Evolutionary conservation across 30 jellyfish, hydroid and myxozoan genomes (phyloP).

Genomic region (Pseudorhiza aurosa): DNA sequence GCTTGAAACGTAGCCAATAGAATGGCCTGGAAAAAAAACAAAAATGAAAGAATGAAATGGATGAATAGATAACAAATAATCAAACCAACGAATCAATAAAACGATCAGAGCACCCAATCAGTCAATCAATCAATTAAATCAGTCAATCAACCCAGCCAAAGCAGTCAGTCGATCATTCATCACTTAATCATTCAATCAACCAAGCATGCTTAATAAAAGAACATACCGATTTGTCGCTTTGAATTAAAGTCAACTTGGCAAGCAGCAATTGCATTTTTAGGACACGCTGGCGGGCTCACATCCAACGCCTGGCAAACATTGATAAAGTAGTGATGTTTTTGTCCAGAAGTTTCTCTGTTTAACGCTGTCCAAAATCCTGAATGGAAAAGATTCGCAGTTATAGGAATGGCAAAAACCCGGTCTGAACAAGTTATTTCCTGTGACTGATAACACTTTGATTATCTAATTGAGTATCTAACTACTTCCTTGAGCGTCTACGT

Average conservation of each 20-base stretch:
- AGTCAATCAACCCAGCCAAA: not conserved
- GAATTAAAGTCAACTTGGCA: conserved; percentile 70
- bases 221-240: conserved; percentile 11
- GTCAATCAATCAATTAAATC: not conserved
- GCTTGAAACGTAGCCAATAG: conserved; percentile 58
- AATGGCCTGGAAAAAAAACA: conserved; percentile 53
- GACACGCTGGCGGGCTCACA: conserved; percentile 67
- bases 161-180: not conserved
- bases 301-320: conserved; percentile 69
- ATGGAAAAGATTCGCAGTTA: too few relatives aligned
- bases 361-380: conserved; percentile 85
- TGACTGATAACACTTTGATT: too few relatives aligned
- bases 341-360: conserved; percentile 49
- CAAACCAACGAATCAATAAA: not conserved
- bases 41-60: not conserved
- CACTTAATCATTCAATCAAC: not conserved
- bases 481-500: too few relatives aligned
- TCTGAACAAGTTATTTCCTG: too few relatives aligned
- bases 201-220: too few relatives aligned
- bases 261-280: conserved; percentile 61
- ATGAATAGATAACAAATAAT: not conserved
- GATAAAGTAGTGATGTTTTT: conserved; percentile 67
- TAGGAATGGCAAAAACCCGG: too few relatives aligned
- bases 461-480: too few relatives aligned
- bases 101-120: not conserved